Percentiles rank a stretch among this genome's conserved stretches.
Conservation (phyloP, 2,888 invertebrate species). For the Ecdyonurus torrentis region DNA sequence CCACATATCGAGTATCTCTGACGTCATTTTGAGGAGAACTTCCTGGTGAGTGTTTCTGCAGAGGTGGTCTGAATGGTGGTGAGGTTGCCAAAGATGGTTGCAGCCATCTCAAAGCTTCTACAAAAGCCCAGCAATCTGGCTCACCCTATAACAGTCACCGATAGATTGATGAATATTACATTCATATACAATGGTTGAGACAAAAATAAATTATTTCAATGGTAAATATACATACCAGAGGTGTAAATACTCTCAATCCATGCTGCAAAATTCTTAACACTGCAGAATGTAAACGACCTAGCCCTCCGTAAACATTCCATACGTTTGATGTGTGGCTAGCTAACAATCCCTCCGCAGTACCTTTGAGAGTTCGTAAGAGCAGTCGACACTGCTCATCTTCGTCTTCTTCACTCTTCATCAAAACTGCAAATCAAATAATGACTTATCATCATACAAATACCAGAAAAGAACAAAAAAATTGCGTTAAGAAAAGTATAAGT, state of each 20-base stretch:
- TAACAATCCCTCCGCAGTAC: slow-evolving; percentile 37
- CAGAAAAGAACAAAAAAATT: no score
- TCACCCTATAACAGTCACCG: slow-evolving; percentile 27
- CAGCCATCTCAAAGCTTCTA: slow-evolving; percentile 41
- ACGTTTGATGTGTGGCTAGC: slow-evolving; percentile 37
- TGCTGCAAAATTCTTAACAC: slow-evolving; percentile 39
- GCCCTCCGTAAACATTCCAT: slow-evolving; percentile 41
- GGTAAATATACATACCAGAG: slow-evolving; percentile 23
- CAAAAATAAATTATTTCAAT: no score
- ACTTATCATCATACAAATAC: no score
- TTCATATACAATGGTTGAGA: no score
- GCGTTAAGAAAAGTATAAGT: no score
- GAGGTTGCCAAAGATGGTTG: slow-evolving; percentile 35
- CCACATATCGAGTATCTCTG: slow-evolving; percentile 25
- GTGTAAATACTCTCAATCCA: slow-evolving; percentile 30
- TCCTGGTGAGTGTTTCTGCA: slow-evolving; percentile 23
- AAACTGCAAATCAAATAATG: no score
- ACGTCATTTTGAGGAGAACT: slow-evolving; percentile 26
- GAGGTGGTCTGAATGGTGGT: slow-evolving; percentile 24
- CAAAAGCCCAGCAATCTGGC: slow-evolving; percentile 35
- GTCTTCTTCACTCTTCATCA: neutral
- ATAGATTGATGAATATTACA: no score
- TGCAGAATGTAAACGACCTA: slow-evolving; percentile 35
- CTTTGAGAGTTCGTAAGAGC: slow-evolving; percentile 33
- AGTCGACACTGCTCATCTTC: slow-evolving; percentile 15